phyloP scores from a whole-genome alignment of 2,113 vertebrate genomes.

The Halichoerus grypus region DNA sequence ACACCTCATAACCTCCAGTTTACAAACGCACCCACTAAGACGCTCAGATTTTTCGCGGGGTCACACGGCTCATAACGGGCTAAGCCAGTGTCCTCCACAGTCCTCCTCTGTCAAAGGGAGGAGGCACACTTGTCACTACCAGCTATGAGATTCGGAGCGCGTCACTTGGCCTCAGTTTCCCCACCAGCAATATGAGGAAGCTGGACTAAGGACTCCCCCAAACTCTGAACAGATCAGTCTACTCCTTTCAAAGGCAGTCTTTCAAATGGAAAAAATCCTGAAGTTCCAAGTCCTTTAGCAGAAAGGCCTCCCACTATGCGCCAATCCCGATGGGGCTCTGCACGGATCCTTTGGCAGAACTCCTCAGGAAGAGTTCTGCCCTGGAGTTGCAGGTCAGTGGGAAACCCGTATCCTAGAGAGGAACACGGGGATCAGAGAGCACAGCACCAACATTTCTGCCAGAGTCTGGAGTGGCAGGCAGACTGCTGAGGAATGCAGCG shows the following conservation, averaged over 20 bases:
- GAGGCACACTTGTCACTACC: background rate
- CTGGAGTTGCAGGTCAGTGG: background rate
- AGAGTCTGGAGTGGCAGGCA: background rate
- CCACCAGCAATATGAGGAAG: background rate
- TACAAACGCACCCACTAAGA: background rate
- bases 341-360: background rate
- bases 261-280: background rate
- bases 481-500: background rate
- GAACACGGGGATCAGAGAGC: background rate
- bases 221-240: background rate
- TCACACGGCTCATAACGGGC: background rate
- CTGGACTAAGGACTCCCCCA: background rate
- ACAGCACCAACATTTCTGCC: background rate
- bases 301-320: background rate
- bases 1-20: background rate
- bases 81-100: background rate
- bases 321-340: accelerated
- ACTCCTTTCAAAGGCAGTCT: background rate
- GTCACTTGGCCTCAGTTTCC: background rate
- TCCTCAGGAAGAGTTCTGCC: background rate
- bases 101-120: background rate
- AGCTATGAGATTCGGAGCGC: background rate
- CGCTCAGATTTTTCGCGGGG: background rate
- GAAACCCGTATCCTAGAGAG: background rate
- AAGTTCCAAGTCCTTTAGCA: background rate